Conservation (phyloP, 1,140 invertebrate species). For the Scylla paramamosain region DNA sequence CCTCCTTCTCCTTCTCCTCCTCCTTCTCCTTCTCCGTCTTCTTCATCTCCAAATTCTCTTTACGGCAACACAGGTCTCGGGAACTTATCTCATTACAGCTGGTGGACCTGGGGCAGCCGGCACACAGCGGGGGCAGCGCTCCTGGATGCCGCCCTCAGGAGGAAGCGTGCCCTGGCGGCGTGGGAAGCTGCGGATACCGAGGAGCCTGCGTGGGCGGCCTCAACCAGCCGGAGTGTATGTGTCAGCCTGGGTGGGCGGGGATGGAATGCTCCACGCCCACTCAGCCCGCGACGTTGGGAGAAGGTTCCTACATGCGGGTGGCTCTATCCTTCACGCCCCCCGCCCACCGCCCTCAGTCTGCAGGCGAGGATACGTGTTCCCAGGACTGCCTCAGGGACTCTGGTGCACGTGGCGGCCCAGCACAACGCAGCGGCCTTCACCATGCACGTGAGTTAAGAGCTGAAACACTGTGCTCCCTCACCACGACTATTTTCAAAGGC, state of each 20-base stretch:
- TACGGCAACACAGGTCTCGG: too few relatives aligned
- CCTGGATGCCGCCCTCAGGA: slow-evolving; percentile 36
- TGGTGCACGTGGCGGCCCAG: slow-evolving; percentile 43
- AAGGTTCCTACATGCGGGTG: slow-evolving; percentile 4
- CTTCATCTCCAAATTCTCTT: too few relatives aligned
- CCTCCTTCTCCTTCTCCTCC: too few relatives aligned
- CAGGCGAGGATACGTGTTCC: slow-evolving; percentile 39
- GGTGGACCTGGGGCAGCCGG: slow-evolving; percentile 56
- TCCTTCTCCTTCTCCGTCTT: too few relatives aligned
- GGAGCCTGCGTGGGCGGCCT: slow-evolving; percentile 49
- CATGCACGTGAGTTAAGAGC: slow-evolving; percentile 19
- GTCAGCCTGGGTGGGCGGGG: slow-evolving; percentile 54
- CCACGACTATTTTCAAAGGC: too few relatives aligned
- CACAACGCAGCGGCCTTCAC: slow-evolving; percentile 31
- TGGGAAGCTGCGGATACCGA: slow-evolving; percentile 29
- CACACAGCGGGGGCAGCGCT: slow-evolving; percentile 50
- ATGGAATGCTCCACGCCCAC: slow-evolving; percentile 33
- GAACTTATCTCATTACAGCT: slow-evolving; percentile 17
- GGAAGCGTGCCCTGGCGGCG: neutral
- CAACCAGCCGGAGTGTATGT: slow-evolving; percentile 39
- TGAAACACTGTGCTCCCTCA: too few relatives aligned
- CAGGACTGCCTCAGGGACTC: neutral
- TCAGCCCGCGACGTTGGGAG: neutral
- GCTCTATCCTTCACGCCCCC: slow-evolving; percentile 57
- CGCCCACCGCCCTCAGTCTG: neutral